Conservation (phyloP, 2,797 vertebrate species). For the Danio tinwini region DNA sequence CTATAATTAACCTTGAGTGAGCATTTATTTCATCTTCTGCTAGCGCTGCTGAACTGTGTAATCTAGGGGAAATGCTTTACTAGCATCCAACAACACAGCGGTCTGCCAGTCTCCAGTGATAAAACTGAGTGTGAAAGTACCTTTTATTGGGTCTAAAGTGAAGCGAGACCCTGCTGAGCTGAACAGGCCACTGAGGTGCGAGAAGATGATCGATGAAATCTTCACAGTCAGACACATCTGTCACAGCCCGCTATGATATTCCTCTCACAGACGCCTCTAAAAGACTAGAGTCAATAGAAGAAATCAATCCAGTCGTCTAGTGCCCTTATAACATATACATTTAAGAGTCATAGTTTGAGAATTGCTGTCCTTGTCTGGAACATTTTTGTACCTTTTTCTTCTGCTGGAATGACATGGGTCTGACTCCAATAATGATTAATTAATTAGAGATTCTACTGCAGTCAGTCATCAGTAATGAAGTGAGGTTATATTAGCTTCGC, state of each 20-base stretch:
- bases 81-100: background rate
- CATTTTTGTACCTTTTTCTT: background rate
- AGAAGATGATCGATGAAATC: background rate
- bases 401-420: slow-evolving; percentile 27
- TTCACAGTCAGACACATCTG: background rate
- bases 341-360: background rate
- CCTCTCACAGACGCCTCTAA: background rate
- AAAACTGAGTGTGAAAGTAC: background rate
- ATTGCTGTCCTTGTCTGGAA: background rate
- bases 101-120: background rate
- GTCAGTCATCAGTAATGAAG: slow-evolving; percentile 71
- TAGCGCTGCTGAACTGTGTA: background rate
- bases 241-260: background rate
- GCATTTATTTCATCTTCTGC: background rate
- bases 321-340: background rate
- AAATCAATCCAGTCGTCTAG: background rate
- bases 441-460: slow-evolving; percentile 72
- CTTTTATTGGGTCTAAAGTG: background rate
- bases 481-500: slow-evolving; percentile 59
- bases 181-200: background rate
- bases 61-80: background rate
- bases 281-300: background rate
- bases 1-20: no score
- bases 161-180: background rate
- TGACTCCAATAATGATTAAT: slow-evolving; percentile 65